Conservation (phyloP, 2,888 invertebrate genomes). For the Amphimallon solstitiale region DNA sequence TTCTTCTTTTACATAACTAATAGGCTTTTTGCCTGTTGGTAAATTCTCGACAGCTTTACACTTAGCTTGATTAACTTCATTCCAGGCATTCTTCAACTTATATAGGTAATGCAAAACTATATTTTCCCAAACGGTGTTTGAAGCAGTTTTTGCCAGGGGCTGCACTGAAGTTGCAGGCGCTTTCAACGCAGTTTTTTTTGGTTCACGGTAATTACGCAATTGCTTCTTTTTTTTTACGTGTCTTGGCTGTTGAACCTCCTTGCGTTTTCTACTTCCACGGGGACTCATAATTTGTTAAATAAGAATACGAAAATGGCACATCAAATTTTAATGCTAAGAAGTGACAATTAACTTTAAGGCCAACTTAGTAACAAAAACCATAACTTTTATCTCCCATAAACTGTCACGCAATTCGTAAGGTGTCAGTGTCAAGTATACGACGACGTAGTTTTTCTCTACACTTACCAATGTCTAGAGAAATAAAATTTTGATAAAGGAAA, state of each 20-base stretch:
- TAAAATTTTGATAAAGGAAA: too few species aligned
- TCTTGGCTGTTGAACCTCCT: neutral
- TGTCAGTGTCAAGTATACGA: too few species aligned
- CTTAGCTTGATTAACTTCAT: neutral
- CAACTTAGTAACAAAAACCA: conserved; percentile 3
- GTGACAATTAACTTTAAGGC: conserved; percentile 6
- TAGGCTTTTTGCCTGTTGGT: neutral
- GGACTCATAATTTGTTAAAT: conserved; percentile 14
- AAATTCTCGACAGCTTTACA: neutral
- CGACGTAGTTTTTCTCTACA: too few species aligned
- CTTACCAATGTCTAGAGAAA: too few species aligned
- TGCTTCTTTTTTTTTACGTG: neutral
- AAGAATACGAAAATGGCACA: conserved; percentile 15
- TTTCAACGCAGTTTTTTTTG: too few species aligned
- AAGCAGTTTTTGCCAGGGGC: neutral
- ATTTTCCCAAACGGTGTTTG: conserved; percentile 44
- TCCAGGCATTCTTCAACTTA: conserved; percentile 40
- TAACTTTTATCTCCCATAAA: too few species aligned
- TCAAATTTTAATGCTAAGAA: conserved; percentile 5
- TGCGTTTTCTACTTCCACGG: conserved; percentile 10
- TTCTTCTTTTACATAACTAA: too few species aligned
- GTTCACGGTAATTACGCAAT: neutral
- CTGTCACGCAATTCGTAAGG: too few species aligned
- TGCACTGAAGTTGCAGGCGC: too few species aligned
- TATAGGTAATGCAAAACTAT: conserved; percentile 46